Base-by-base conservation (phyloP, 2,888 invertebrate genomes). In the Saturnia pavonia region DNA sequence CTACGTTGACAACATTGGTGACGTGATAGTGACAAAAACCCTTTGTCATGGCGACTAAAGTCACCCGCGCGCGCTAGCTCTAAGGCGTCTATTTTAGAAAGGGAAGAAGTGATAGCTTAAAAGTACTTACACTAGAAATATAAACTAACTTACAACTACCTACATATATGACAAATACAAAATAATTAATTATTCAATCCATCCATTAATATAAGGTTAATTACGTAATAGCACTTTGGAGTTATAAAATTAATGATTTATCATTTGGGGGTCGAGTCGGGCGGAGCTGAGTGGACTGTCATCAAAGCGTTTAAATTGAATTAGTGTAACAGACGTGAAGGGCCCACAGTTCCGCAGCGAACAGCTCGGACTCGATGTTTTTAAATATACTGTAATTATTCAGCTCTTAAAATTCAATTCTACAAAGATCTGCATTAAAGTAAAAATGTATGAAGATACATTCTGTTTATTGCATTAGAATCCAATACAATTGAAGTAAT, bases 231-330 rank as follows among this genome's bases (percentile, higher is more conserved):
- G 25, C 25, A 57, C 54, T 57, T 57, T 57, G 54, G 25, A 11
- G 25, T 25, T 57, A 25, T 57, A 57, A 57, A 57, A 11, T 57
- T 57, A 57, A 57, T 57, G n/a, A n/a, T n/a, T n/a, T 57, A 57
- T 57, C 11, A 57, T 57, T 57, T 0, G 25, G 22, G 54, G 54
- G 25, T 22, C 25, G 54, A n/a, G 54, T 51, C 51, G 51, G 51
- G 19, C 7, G 11, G 4, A 51, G 19, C n/a, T n/a, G n/a, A n/a
- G 19, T 25, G 25, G 57, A 57, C 4, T 57, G 2, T 57, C 25
- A 4, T 9, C 12, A 25, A 57, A 57, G 14, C 3, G 57, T 25
- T 57, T 14, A 25, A 25, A 12, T 11, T 25, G 25, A 14, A 57
- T 25, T 57, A 25, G 25, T 57, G 25, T 27, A 57, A 51, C 25